These are phyloP conservation scores for Chloroceryle aenea DNA, from an alignment of 2,113 vertebrate species.

Conservation along the genomic window DNA sequence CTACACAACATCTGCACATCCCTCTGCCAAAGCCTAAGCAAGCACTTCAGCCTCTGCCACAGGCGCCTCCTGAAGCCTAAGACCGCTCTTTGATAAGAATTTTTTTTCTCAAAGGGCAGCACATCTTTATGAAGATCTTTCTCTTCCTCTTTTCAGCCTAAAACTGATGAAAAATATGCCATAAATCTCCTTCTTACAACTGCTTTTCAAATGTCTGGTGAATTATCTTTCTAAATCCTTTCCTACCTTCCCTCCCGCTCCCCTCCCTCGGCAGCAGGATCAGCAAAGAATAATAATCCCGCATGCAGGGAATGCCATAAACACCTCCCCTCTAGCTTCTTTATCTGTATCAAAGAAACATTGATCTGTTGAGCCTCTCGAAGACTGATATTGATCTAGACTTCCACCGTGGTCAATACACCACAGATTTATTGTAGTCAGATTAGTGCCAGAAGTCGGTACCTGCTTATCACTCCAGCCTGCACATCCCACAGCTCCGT, in stretches of 20 bases:
- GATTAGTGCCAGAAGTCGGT: neutral
- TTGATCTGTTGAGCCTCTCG: constrained; percentile 30
- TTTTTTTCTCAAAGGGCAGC: neutral
- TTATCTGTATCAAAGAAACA: constrained; percentile 4
- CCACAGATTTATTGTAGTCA: neutral
- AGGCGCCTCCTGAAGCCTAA: neutral
- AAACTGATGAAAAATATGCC: neutral
- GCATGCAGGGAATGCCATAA: neutral
- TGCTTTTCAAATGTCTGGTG: neutral
- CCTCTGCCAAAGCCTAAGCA: neutral
- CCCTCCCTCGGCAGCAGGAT: neutral
- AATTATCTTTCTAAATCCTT: neutral
- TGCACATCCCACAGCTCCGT: neutral
- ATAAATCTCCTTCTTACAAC: neutral
- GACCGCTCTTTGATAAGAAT: neutral
- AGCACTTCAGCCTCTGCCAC: neutral
- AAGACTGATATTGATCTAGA: constrained; percentile 7
- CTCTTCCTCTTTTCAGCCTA: neutral
- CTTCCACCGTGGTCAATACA: neutral
- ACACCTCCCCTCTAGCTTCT: neutral
- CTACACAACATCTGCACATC: fast-evolving
- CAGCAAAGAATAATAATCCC: neutral
- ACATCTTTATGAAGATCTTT: neutral
- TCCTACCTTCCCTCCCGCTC: neutral
- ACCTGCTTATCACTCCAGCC: neutral